Evolutionary conservation across 2,113 vertebrate species (phyloP).

Genomic region (Porphyrio hochstetteri): DNA sequence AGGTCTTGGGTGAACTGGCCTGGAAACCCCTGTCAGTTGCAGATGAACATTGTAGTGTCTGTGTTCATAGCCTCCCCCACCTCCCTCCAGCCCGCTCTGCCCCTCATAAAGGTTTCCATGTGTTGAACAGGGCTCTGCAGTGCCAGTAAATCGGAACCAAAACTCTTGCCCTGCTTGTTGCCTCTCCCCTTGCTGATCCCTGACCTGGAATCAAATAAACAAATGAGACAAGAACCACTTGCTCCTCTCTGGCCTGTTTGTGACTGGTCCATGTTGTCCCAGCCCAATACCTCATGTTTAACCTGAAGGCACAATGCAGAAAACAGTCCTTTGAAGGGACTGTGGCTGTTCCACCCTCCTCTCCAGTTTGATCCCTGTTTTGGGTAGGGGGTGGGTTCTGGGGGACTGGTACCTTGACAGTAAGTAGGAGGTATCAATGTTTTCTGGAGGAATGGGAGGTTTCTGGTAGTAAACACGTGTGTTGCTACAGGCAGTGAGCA

Average conservation of each 20-base stretch:
- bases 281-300: neutral
- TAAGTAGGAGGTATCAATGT: accelerated
- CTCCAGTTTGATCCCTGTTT: neutral
- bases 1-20: neutral
- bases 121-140: neutral
- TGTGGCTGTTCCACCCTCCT: neutral
- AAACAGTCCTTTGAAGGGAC: neutral
- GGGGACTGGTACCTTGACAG: neutral
- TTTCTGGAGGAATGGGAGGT: neutral
- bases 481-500: neutral
- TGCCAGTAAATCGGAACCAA: neutral
- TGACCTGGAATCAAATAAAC: neutral
- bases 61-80: neutral
- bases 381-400: neutral
- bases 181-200: neutral
- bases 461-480: neutral
- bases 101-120: neutral
- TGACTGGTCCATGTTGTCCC: neutral
- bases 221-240: neutral
- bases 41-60: no score
- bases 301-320: constrained; percentile 9
- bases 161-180: neutral
- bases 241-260: neutral
- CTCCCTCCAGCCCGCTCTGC: neutral
- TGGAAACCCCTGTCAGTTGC: neutral